Conservation (phyloP, 2,888 invertebrate genomes). For the Diarsia brunnea region DNA sequence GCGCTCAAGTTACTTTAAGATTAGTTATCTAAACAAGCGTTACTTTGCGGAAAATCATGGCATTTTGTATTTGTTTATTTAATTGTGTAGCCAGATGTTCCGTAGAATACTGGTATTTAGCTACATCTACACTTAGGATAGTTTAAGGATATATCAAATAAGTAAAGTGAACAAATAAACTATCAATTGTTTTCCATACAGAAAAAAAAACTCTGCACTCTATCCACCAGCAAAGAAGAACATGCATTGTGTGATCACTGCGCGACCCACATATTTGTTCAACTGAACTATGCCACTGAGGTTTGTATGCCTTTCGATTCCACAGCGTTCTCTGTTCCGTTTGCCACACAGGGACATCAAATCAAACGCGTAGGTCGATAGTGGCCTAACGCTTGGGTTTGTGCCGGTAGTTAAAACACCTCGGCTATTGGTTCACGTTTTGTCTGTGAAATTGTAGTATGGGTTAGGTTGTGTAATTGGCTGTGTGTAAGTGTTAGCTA, state of each 20-base stretch:
- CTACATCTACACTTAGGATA: not conserved
- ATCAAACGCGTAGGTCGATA: constrained; percentile 30
- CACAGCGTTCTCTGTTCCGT: not conserved
- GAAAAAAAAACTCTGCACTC: not conserved
- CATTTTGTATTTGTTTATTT: too few relatives aligned
- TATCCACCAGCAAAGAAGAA: constrained; percentile 1
- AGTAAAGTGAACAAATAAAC: not conserved
- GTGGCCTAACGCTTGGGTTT: constrained; percentile 6
- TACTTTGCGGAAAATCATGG: too few relatives aligned
- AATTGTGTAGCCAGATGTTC: not conserved
- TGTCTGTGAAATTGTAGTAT: not conserved
- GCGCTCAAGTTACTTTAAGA: too few relatives aligned
- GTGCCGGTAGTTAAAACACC: constrained; percentile 14
- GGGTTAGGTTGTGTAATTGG: not conserved
- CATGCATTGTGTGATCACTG: constrained; percentile 17
- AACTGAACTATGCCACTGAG: constrained; percentile 2
- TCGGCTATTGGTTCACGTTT: not conserved
- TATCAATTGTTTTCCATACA: not conserved
- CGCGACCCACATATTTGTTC: constrained; percentile 44
- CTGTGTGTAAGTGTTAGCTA: not conserved
- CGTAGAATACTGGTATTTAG: not conserved
- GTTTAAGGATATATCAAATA: not conserved
- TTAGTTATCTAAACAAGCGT: too few relatives aligned
- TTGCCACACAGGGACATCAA: constrained; percentile 17
- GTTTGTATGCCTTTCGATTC: constrained; percentile 15